Base-by-base conservation (phyloP, 2,888 invertebrate species). In the Pemphredon lugubris region DNA sequence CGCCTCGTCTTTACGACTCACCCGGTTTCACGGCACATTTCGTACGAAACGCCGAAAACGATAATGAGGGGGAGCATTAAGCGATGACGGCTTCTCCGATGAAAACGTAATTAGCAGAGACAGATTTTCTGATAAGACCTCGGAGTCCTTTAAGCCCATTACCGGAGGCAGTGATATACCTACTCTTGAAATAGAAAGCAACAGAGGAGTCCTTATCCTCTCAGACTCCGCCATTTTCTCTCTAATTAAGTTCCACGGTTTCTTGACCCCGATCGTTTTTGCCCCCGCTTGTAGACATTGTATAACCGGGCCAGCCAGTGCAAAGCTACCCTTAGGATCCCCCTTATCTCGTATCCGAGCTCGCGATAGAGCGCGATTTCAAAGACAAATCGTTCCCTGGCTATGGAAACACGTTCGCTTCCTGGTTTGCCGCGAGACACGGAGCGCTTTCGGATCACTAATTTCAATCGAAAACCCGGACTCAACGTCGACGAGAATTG, bases 221-320 rank as follows among this genome's bases (percentile, higher is more conserved):
- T 23, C 11, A 13, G 37, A 42, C 54, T 59, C 40, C 30, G 61
- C 40, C 42, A 73, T 75, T 73, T 74, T 72, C 69, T 74, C 57
- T 72, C 61, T 76, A 76, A 76, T 78, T 76, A 72, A 74, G 64
- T 69, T 61, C 65, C 54, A 51, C 66, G 54, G 57, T 77, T 75
- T 65, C 70, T 77, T 75, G 65, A 74, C 70, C 64, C 54, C 63
- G 37, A 65, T 75, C 67, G 70, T 69, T 73, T 75, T 71, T 71
- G 45, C 63, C 39, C 21, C 44, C 30, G 45, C 30, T 53, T 42
- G 50, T 67, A 58, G 69, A 69, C 64, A 69, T 63, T 64, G 59
- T 55, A 55, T 66, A 70, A 70, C 67, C 66, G 48, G 37, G 14
- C 39, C 48, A 59, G 57, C 45, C 51, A 50, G 23, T 26, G 67